A percentile compares a stretch with the other conserved stretches of the same genome.
Evolutionary conservation across 1,140 invertebrate genomes (phyloP).

Genomic region (Steinernema feltiae): DNA sequence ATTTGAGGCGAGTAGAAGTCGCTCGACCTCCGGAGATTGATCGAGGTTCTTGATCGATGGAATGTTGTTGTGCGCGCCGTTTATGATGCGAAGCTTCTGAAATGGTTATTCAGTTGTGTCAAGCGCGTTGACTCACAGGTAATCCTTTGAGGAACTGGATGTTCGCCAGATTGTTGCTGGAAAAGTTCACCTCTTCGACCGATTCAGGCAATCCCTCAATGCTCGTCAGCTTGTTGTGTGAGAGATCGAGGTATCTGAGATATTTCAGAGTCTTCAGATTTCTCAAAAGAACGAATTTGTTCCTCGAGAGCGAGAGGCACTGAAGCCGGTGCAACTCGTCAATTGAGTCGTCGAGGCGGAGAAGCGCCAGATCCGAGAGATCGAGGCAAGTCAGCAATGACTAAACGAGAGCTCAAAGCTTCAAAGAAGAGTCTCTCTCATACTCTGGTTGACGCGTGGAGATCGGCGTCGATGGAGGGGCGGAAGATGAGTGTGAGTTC

Average conservation of each 20-base stretch:
- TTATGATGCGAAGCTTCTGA: neutral
- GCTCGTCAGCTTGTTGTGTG: neutral
- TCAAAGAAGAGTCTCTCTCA: neutral
- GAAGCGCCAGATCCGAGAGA: neutral
- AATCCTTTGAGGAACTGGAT: neutral
- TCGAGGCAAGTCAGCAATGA: neutral
- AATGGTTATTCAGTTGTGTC: neutral
- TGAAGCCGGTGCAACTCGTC: neutral
- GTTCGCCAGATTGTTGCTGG: neutral
- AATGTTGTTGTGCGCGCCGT: neutral
- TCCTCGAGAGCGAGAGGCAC: neutral
- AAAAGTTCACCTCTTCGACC: neutral
- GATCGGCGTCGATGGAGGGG: neutral
- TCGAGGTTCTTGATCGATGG: neutral
- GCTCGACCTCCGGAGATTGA: neutral
- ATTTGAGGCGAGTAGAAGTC: neutral
- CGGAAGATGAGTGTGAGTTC: neutral
- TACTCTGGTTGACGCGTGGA: neutral
- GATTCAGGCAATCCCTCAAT: neutral
- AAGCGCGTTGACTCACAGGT: neutral
- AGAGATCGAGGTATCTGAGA: neutral
- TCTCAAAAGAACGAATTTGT: neutral
- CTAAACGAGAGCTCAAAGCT: neutral
- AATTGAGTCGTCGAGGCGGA: neutral
- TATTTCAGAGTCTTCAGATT: neutral